Conservation (phyloP, 2,113 vertebrate genomes). For the Passer montanus region DNA sequence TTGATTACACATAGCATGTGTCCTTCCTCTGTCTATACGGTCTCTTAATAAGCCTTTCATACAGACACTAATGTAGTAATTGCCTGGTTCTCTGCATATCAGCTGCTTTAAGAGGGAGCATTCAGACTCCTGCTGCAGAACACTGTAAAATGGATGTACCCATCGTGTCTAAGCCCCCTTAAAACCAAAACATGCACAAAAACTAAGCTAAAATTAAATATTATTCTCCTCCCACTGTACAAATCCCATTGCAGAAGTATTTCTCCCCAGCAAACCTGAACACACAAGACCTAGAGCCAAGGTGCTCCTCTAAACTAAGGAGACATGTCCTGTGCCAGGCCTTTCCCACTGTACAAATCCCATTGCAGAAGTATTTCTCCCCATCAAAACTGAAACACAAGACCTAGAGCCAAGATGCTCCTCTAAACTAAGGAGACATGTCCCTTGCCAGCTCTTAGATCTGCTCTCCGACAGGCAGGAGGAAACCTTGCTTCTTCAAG, state of each 20-base stretch:
- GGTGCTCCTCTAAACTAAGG: background rate
- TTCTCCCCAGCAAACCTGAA: background rate
- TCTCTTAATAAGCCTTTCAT: background rate
- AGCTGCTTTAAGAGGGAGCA: background rate
- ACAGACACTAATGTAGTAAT: background rate
- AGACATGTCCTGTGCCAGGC: background rate
- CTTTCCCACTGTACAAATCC: background rate
- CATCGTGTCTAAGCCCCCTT: background rate
- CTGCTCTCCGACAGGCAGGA: background rate
- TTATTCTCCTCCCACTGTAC: background rate
- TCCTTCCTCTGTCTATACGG: background rate
- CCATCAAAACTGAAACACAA: background rate
- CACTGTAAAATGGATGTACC: background rate
- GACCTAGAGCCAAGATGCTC: background rate
- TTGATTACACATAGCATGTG: background rate
- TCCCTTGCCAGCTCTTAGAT: background rate
- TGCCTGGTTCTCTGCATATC: background rate
- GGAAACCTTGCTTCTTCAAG: background rate
- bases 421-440: background rate
- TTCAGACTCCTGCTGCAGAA: background rate
- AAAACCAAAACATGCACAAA: background rate
- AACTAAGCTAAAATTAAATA: background rate
- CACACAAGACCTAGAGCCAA: background rate
- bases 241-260: background rate
- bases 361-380: background rate